These are phyloP conservation scores for Gymnogyps californianus DNA, from an alignment of 2,113 vertebrate species.

Conservation along the genomic window DNA sequence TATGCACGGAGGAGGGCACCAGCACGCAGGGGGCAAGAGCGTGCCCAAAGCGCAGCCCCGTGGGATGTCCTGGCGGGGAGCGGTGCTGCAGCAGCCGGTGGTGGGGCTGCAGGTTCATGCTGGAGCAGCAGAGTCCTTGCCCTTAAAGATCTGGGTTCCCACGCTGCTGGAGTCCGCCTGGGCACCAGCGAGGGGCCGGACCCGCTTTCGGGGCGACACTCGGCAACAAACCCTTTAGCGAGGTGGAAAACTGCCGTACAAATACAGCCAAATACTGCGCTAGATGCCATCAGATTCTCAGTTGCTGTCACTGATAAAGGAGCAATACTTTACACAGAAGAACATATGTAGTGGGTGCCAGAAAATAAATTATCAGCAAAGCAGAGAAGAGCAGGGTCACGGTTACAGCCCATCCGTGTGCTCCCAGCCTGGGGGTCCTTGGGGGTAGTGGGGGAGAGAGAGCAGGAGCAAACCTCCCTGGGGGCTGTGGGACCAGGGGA, in stretches of 20 bases:
- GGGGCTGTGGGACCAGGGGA: accelerated
- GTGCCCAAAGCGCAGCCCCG: accelerated
- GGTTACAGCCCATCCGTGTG: accelerated
- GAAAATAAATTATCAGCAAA: not conserved
- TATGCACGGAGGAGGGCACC: not conserved
- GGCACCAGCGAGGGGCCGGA: not conserved
- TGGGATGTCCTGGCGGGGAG: accelerated
- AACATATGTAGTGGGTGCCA: not conserved
- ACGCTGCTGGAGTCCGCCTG: not conserved
- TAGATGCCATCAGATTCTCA: not conserved
- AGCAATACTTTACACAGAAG: not conserved
- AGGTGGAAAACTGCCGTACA: not conserved
- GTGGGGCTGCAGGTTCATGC: not conserved
- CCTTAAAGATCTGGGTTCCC: not conserved
- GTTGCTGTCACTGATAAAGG: not conserved
- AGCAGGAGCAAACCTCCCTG: not conserved
- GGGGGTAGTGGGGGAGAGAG: not conserved
- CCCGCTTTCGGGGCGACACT: not conserved
- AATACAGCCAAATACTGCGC: accelerated
- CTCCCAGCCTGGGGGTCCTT: not conserved
- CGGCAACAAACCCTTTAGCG: not conserved
- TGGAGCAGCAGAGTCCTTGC: not conserved
- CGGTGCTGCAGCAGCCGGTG: not conserved
- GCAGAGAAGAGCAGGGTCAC: not conserved
- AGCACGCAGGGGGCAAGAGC: not conserved